A percentile compares a stretch with the other conserved stretches of the same genome.
These are phyloP conservation scores for Xestia sexstrigata DNA, from an alignment of 2,888 invertebrate genomes.

Conservation along the genomic window DNA sequence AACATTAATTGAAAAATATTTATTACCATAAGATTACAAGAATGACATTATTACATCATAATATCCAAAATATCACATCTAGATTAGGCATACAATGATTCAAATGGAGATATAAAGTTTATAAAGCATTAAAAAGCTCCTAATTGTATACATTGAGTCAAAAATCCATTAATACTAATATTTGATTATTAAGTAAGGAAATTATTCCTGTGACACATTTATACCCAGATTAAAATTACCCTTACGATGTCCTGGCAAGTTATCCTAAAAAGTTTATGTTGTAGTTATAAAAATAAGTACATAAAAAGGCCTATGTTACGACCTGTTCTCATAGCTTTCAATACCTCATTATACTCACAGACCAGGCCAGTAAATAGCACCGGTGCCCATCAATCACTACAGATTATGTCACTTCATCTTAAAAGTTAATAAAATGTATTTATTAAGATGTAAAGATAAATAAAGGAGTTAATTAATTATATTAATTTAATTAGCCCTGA, in stretches of 20 bases:
- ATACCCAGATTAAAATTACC: background rate
- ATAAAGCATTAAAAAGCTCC: constrained; percentile 1
- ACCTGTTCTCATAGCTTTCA: background rate
- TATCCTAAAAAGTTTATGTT: background rate
- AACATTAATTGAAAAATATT: background rate
- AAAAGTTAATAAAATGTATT: too few species aligned
- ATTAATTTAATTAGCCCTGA: too few species aligned
- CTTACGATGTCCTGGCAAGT: background rate
- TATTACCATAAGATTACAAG: constrained; percentile 14
- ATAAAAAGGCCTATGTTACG: background rate
- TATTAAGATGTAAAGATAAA: too few species aligned
- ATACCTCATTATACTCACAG: background rate
- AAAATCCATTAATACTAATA: background rate
- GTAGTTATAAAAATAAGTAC: background rate
- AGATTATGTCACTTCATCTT: background rate
- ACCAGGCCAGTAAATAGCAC: background rate
- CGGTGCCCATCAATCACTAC: background rate
- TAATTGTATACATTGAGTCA: background rate
- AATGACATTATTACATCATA: constrained; percentile 23
- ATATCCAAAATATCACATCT: constrained; percentile 20
- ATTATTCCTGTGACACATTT: background rate
- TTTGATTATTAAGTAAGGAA: background rate
- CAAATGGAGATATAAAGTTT: constrained; percentile 18
- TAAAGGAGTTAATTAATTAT: too few species aligned
- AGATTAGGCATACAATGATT: constrained; percentile 3